Conservation (phyloP, 2,113 vertebrate genomes). For the Larimichthys crocea region DNA sequence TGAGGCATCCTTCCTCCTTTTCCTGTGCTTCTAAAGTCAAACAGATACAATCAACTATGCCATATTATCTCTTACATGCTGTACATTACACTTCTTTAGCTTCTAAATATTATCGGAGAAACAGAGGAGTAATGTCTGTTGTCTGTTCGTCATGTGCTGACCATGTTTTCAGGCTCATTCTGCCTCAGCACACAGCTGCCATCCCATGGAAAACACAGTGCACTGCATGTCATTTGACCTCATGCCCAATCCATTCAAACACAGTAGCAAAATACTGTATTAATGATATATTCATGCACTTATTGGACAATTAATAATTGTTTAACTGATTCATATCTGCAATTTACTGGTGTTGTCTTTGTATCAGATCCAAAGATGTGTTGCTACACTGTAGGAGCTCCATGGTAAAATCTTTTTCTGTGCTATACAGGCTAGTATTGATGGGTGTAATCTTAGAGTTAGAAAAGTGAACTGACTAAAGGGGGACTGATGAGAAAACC, state of each 20-base stretch:
- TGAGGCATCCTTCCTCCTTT: neutral
- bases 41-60: neutral
- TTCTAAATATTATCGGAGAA: neutral
- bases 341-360: neutral
- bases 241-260: constrained; percentile 2
- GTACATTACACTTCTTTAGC: neutral
- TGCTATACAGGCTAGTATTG: neutral
- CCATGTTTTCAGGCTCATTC: constrained; percentile 18
- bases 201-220: constrained; percentile 70
- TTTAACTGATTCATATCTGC: neutral
- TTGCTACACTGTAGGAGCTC: neutral
- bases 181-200: constrained; percentile 75
- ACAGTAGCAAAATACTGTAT: neutral
- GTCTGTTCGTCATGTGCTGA: constrained; percentile 24
- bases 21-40: neutral
- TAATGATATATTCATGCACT: neutral
- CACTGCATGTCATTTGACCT: constrained; percentile 62
- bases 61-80: neutral
- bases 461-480: too few species aligned
- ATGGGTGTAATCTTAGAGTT: neutral
- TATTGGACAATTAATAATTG: neutral
- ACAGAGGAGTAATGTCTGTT: neutral
- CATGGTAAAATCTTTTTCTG: neutral
- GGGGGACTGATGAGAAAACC: neutral
- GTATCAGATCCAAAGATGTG: neutral